Evolutionary conservation across 1,140 invertebrate species (phyloP), one percentile per base, ranked within the genome.

Genomic region (Melipona quadrifasciata): DNA sequence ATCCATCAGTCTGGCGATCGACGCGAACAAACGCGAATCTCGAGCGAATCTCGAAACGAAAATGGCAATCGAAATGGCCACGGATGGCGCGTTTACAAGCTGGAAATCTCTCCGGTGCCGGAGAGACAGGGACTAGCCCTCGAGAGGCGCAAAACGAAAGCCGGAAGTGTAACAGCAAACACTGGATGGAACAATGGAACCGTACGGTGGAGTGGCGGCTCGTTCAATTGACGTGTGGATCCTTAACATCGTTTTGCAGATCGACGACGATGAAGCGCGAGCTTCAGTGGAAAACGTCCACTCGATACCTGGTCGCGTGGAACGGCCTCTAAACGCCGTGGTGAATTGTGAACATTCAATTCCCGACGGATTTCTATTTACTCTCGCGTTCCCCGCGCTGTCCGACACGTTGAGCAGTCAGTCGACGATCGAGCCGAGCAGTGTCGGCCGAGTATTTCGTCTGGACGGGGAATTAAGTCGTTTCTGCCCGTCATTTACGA

Each of bases 291-390:
- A 55, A 65, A 65, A 57, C 68, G 57, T 51, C 75, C 82, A 84
- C 82, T 84, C 82, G 75, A 79, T 61, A 71, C 64, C 65, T 68
- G 53, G 65, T 11, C 65, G 27, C 74, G 24, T 55, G 24, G 51
- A 47, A 11, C 47, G 21, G 55, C 65, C 67, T 80, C 55, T 80
- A 80, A 77, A 72, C 79, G 53, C 53, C n/a, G 8, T 61, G 67
- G 73, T 55, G 78, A 75, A 88, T 71, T 57, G 70, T 55, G 70
- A 81, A 80, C 78, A 80, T 84, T 85, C 77, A 84, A 76, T 86
- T 84, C 80, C 85, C 87, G 73, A 87, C 80, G 82, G 82, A 58
- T 89, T 87, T 88, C 86, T 89, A 85, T 87, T 85, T 87, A 57
- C 81, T 68, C 77, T 75, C 64, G 53, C 77, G 47, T 55, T 68